phyloP scores from a whole-genome alignment of 2,113 vertebrate species.

The Saccopteryx bilineata region DNA sequence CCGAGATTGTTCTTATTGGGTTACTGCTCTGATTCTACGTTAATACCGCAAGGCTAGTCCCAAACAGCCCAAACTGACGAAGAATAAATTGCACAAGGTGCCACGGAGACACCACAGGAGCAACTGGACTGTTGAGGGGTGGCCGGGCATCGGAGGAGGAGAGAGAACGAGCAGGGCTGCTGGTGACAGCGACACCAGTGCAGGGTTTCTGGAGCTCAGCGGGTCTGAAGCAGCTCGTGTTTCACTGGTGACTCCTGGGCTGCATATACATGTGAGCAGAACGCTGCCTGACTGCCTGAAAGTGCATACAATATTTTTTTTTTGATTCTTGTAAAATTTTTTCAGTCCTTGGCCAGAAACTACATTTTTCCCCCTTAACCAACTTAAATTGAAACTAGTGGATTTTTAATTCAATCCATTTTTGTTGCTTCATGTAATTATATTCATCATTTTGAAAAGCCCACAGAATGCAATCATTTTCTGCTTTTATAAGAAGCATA shows the following conservation, averaged over 20 bases:
- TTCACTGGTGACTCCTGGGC: conserved; percentile 82
- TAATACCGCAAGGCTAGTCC: not conserved
- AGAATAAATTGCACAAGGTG: conserved; percentile 42
- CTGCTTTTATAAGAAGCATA: conserved; percentile 92
- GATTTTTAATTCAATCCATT: conserved; percentile 92
- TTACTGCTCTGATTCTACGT: conserved; percentile 32
- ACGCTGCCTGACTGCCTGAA: conserved; percentile 75
- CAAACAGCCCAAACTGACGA: not conserved
- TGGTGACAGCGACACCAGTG: conserved; percentile 78
- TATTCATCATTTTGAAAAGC: conserved; percentile 92
- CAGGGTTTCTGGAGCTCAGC: conserved; percentile 79
- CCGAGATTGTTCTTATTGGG: not conserved
- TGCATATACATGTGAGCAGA: conserved; percentile 72
- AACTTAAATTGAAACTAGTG: conserved; percentile 91
- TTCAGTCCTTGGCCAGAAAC: conserved; percentile 87
- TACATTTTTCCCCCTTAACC: conserved; percentile 90
- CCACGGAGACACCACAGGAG: conserved; percentile 30
- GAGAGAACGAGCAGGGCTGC: conserved; percentile 60
- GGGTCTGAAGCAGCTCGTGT: conserved; percentile 80
- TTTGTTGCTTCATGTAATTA: conserved; percentile 92
- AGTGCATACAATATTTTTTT: conserved; percentile 81
- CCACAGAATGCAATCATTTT: conserved; percentile 91
- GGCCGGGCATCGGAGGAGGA: not conserved
- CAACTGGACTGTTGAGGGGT: conserved; percentile 63
- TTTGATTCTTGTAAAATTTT: conserved; percentile 89